Evolutionary conservation across 2,888 invertebrate genomes (phyloP), one percentile per base, ranked within the genome.

Genomic region (Eudasyphora cyanicolor): DNA sequence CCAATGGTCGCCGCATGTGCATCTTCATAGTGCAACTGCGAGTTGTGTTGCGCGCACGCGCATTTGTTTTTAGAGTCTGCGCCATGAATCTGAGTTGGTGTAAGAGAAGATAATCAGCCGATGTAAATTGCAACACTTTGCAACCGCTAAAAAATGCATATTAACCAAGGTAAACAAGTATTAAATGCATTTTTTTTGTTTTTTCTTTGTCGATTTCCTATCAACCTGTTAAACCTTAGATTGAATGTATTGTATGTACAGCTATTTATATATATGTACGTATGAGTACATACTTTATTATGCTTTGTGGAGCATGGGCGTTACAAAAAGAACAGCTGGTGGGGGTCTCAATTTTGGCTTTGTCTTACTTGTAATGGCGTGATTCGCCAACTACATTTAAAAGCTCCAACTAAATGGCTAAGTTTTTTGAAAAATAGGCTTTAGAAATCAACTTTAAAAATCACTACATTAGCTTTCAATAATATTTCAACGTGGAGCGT

Each of bases 161-260:
- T 67, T 67, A 14, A 42, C 24, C 76, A 82, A 79, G 82, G 82
- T 62, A 76, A 82, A 76, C 82, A 21, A 24, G 82, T 79, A 49
- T 29, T 76, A 60, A 82, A 62, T 76, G 60, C 51, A 79, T 67
- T 73, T 64, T 51, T 78, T 38, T 35, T 6, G 38, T 14, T 10
- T 8, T 54, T 54, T 35, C 19, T 21, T 42, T 7, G 64, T 19
- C 35, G 21, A 64, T 64, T 67, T 38, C 67, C 38, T 67, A 67
- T 38, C 67, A 42, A 67, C 67, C 42, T 38, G 67, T 67, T 67
- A 42, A 42, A 67, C 21, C 42, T 38, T 21, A 21, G 42, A 67
- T 42, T 21, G 42, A 32, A 62, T 32, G 19, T 35, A 64, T 38
- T 12, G 38, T 42, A 32, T 67, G 12, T n/a, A n/a, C n/a, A n/a